Evolutionary conservation across 2,113 vertebrate genomes (phyloP), one percentile per base, ranked within the genome.

Genomic region (Xerus inauris): DNA sequence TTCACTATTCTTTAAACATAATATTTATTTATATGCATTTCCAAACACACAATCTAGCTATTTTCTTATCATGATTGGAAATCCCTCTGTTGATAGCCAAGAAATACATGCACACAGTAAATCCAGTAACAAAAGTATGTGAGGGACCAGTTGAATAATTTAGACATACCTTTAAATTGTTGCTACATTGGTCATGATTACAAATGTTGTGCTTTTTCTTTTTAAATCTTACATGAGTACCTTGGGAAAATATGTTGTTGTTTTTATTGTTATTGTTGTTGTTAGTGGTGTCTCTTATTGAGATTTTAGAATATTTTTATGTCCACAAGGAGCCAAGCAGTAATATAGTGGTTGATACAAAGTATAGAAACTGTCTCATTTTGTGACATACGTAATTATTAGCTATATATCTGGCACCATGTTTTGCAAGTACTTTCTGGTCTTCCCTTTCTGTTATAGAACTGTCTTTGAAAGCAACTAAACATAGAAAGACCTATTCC

Each of bases 31-130:
- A 94, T 81, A 80, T 51, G 5, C 96, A 65, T 97, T 97, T 90
- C 95, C 83, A 96, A 97, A 97, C 57, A 96, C 82, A 96, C 94
- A 92, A 1, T 95, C 95, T 96, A 96, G 75, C 71, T 95, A 89
- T 95, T 96, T 97, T 93, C 86, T 94, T 94, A 96, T 91, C 73
- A 71, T 93, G 59, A 57, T 94, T 97, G 94, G 73, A 94, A 93
- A 93, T 97, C 47, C 65, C 38, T 93, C 45, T 51, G 91, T 28
- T 65, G 40, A 90, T 96, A 75, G 82, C 94, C 65, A 95, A 96
- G 89, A 94, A 96, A 96, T 83, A 76, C 26, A 91, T 32, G 93
- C 67, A 83, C 71, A 69, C 14, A 91, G 59, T 83, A 94, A 97
- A 96, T 85, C 77, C 67, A 90, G 49, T 82, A 94, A 42, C 47